Conservation (phyloP, 2,797 vertebrate species). For the Coluber constrictor region DNA sequence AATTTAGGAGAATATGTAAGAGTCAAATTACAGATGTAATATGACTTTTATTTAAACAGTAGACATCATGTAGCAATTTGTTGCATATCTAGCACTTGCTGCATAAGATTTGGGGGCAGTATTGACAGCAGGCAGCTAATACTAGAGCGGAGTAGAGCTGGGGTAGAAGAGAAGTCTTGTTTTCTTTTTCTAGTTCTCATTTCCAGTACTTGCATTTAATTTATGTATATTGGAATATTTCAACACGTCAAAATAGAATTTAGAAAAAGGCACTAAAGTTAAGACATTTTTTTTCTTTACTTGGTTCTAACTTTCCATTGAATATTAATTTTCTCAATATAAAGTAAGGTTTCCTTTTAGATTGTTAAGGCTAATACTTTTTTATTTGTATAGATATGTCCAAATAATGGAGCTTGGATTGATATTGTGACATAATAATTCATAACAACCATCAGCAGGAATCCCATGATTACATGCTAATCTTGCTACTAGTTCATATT, state of each 20-base stretch:
- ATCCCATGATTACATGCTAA: not conserved
- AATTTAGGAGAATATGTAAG: not conserved
- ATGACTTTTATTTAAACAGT: not conserved
- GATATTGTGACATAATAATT: not conserved
- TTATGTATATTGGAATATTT: not conserved
- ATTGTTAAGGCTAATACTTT: not conserved
- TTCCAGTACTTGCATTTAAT: not conserved
- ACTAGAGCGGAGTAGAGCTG: fast-evolving
- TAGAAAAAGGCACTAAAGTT: not conserved
- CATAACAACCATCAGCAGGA: constrained; percentile 17
- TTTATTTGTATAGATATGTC: not conserved
- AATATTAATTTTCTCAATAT: not conserved
- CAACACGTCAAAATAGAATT: not conserved
- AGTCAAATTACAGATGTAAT: not conserved
- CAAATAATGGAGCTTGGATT: not conserved
- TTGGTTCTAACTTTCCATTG: not conserved
- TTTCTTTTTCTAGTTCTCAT: not conserved
- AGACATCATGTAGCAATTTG: not conserved
- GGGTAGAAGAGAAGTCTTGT: not conserved
- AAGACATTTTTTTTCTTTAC: not conserved
- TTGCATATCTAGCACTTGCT: not conserved
- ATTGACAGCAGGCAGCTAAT: not conserved
- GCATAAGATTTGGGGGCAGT: not conserved
- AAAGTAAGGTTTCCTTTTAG: not conserved
- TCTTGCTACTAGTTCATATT: not conserved